phyloP scores from a whole-genome alignment of 2,888 invertebrate species.

The Eretmocerus hayati region DNA sequence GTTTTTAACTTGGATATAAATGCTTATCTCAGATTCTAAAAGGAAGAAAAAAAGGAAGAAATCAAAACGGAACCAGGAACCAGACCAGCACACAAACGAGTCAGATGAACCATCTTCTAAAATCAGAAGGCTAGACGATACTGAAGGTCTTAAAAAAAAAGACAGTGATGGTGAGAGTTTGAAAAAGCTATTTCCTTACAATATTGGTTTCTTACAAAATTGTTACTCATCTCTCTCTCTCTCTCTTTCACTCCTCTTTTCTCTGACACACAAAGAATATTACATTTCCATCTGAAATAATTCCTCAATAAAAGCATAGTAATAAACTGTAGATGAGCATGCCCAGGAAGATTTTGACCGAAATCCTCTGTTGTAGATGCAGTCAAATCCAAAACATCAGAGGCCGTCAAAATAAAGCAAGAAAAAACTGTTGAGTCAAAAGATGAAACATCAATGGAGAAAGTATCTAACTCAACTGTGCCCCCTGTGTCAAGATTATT shows the following conservation, averaged over 20 bases:
- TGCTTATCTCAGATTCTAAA: conserved; percentile 14
- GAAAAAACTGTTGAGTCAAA: conserved; percentile 34
- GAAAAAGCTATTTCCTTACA: no score
- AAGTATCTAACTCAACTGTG: conserved; percentile 28
- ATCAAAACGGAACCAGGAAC: conserved; percentile 17
- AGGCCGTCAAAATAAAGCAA: conserved; percentile 10
- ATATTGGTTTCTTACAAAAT: not conserved
- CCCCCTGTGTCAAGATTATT: conserved; percentile 43
- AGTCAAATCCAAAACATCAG: not conserved
- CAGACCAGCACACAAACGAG: conserved; percentile 21
- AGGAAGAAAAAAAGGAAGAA: conserved; percentile 21
- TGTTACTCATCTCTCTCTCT: not conserved
- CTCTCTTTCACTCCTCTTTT: not conserved
- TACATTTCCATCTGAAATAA: no score
- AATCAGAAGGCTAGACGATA: conserved; percentile 25
- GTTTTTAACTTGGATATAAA: no score
- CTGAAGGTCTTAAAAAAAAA: conserved; percentile 6
- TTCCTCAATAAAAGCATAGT: no score
- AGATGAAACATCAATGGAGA: conserved; percentile 24
- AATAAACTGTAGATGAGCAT: no score
- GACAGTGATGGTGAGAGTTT: conserved; percentile 6
- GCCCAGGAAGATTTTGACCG: no score
- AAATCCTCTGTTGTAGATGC: no score
- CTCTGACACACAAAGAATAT: conserved; percentile 2
- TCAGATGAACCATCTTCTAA: conserved; percentile 29